Base-by-base conservation (phyloP, 2,888 invertebrate genomes). In the Heliothis peltigera region DNA sequence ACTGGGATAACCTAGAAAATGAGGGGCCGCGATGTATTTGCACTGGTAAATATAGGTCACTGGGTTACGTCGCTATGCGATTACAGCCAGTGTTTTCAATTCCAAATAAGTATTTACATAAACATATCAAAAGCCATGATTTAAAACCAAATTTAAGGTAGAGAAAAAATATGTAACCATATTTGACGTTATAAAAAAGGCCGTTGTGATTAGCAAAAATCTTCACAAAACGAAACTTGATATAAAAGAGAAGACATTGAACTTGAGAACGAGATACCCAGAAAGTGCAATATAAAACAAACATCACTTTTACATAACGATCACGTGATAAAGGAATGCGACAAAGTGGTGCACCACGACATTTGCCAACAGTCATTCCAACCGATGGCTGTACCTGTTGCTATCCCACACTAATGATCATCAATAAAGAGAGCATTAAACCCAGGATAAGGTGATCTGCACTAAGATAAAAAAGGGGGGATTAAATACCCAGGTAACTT, bases 41-140 rank as follows among this genome's bases (percentile, higher is more conserved):
- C 70, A 74, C 64, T 71, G 64, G 43, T 21, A 67, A 80, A 87
- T 81, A 75, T 84, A 74, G 87, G 87, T 87, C 85, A 86, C 64
- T 80, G 60, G 82, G 82, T 83, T 82, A 62, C 80, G 68, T 54
- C 62, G 64, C 51, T 74, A 70, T 72, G 75, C 79, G 55, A 53
- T 22, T 70, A 64, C 69, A 70, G 44, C 44, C 70, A 60, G 57
- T 63, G 21, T 63, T 63, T 69, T 60, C 47, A 35, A 44, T 49
- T 55, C 19, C 22, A 60, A 54, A 65, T 57, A 39, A 32, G n/a
- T n/a, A n/a, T n/a, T 10, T 28, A 28, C 10, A 68, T 17, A 28
- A 52, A 64, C 10, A 47, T 25, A 48, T 52, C 17, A 51, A 53
- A 47, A 18, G 18, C 10, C 22, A 57, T 32, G 12, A 3, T 25